phyloP scores from a whole-genome alignment of 1,140 invertebrate genomes.

The Drosophila mojavensis region DNA sequence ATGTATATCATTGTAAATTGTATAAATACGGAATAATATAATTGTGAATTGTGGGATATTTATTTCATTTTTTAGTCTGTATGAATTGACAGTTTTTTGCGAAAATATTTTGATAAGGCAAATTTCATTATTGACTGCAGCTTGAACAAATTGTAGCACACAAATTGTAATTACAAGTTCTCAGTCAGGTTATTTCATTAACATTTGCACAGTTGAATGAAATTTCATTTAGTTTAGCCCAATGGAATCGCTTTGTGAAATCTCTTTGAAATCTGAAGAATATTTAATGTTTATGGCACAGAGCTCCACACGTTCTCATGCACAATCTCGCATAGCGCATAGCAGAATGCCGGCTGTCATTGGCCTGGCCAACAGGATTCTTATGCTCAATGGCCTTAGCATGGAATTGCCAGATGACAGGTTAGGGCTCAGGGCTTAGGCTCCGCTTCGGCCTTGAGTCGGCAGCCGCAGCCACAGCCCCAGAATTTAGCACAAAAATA shows the following conservation, averaged over 20 bases:
- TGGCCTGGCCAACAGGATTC: constrained; percentile 13
- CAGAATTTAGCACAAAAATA: constrained; percentile 72
- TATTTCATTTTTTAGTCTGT: too few relatives aligned
- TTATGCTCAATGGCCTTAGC: constrained; percentile 58
- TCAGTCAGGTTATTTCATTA: background rate
- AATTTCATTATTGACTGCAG: too few relatives aligned
- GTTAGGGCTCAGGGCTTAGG: constrained; percentile 29
- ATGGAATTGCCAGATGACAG: constrained; percentile 64
- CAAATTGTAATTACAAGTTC: background rate
- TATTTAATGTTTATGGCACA: background rate
- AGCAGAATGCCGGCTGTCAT: constrained; percentile 10
- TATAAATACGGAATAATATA: too few relatives aligned
- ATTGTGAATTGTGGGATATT: too few relatives aligned
- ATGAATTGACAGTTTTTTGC: too few relatives aligned
- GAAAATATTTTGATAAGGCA: too few relatives aligned
- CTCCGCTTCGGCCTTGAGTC: constrained; percentile 12
- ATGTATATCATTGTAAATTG: too few relatives aligned
- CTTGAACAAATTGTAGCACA: background rate
- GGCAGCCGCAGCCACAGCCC: constrained; percentile 48
- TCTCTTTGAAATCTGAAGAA: constrained; percentile 15
- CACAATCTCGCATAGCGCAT: background rate
- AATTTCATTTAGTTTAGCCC: background rate
- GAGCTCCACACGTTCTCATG: background rate
- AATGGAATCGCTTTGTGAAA: constrained; percentile 1
- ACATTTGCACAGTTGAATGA: background rate